A percentile compares a stretch with the other conserved stretches of the same genome.
Evolutionary conservation across 2,113 vertebrate genomes (phyloP).

Genomic region (Vimba vimba): DNA sequence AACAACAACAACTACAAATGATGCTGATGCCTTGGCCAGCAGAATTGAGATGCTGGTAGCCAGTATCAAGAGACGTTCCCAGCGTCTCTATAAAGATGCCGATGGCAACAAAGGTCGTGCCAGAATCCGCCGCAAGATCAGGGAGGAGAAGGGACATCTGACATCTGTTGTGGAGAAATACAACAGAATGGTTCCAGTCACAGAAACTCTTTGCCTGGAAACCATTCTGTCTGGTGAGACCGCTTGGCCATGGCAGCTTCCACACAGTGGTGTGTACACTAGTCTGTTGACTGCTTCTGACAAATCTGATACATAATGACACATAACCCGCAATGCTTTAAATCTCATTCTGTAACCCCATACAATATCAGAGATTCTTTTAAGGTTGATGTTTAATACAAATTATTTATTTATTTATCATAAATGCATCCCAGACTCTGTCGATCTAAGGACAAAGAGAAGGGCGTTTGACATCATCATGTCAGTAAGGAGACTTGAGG

Average conservation of each 20-base stretch:
- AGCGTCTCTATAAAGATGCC: conserved; percentile 1
- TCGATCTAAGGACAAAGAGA: too few relatives aligned
- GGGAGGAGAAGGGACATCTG: conserved; percentile 33
- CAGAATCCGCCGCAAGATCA: conserved; percentile 22
- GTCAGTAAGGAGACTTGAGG: background rate
- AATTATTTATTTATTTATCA: too few relatives aligned
- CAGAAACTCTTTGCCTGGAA: conserved; percentile 28
- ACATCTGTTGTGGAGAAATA: conserved; percentile 28
- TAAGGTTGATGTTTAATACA: background rate
- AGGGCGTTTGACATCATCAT: too few relatives aligned
- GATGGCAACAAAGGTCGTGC: background rate
- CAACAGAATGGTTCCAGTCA: conserved; percentile 40
- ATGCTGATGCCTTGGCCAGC: background rate
- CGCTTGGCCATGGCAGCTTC: conserved; percentile 38
- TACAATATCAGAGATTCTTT: background rate
- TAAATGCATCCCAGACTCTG: too few relatives aligned
- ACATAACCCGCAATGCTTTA: background rate
- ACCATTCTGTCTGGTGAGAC: conserved; percentile 19
- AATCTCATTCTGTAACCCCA: background rate
- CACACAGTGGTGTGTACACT: conserved; percentile 26
- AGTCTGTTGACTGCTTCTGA: background rate
- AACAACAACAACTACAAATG: background rate
- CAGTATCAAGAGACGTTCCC: background rate
- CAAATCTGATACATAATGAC: background rate
- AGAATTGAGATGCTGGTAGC: background rate